Base-by-base conservation (phyloP, 2,113 vertebrate species). In the Vidua chalybeata region DNA sequence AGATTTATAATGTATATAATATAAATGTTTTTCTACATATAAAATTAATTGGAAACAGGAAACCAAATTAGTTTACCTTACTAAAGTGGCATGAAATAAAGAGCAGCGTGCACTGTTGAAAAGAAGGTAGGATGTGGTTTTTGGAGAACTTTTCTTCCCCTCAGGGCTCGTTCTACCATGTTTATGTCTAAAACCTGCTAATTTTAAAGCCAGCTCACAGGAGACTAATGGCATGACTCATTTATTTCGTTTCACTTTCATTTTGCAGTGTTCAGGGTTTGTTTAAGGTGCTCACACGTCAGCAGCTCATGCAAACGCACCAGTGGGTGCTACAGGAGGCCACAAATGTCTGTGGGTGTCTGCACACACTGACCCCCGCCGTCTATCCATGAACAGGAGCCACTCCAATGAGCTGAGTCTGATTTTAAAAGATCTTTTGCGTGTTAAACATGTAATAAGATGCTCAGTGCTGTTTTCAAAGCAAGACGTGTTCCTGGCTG, bases 231-330 rank as follows among this genome's bases (percentile, higher is more conserved):
- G 55, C 19, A 58, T 1, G 13, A 43, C 45, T 76, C n/a, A 55
- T 27, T 90, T 52, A 21, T 80, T 88, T 80, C 13, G 84, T 93
- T 91, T 93, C 92, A 87, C 84, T 95, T 94, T 90, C 86, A 9
- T 86, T 97, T 87, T 84, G 64, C 56, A n/a, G 16, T 66, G 86
- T 63, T 90, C 49, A 72, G 8, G 75, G 48, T 43, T 51, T 76
- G 92, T 49, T 89, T 48, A 39, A 56, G 20, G 13, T 11, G 24
- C 67, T 49, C 13, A 43, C 52, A 4, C 15, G 55, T 43, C 58
- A 72, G 81, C 52, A 45, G 74, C 66, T 67, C 54, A 2, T 23
- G 31, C 39, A 68, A 68, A 72, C 78, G 39, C 73, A 54, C 22
- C 76, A 43, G 63, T 51, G 82, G 95, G 63, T 67, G 83, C 64